phyloP scores from a whole-genome alignment of 2,888 invertebrate genomes.

The Cryptocephalus primarius region DNA sequence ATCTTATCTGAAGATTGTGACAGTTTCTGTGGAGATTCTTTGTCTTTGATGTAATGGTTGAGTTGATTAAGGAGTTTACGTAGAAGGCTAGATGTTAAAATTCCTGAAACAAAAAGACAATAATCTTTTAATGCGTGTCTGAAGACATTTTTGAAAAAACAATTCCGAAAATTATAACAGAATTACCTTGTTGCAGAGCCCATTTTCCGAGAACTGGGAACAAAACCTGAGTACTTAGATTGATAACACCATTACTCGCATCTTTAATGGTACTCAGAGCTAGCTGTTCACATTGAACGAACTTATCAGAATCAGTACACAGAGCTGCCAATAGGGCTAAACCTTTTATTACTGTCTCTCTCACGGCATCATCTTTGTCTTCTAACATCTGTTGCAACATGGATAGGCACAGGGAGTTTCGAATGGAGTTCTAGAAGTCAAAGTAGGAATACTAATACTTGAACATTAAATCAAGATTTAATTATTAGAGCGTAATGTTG shows the following conservation, averaged over 20 bases:
- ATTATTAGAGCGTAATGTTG: background rate
- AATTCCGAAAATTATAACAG: no score
- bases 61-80: slow-evolving; percentile 32
- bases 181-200: slow-evolving; percentile 38
- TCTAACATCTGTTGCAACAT: slow-evolving; percentile 65
- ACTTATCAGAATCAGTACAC: slow-evolving; percentile 55
- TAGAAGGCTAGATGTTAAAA: slow-evolving; percentile 44
- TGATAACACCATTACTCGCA: slow-evolving; percentile 42
- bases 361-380: slow-evolving; percentile 51
- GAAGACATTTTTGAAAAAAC: no score
- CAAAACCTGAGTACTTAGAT: slow-evolving; percentile 42
- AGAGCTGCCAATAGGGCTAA: slow-evolving; percentile 50
- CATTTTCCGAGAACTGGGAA: slow-evolving; percentile 54
- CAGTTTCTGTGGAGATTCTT: slow-evolving; percentile 25
- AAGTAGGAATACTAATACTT: background rate
- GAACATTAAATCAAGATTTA: slow-evolving; percentile 1
- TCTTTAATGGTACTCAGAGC: slow-evolving; percentile 48
- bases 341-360: slow-evolving; percentile 50
- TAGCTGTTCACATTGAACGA: slow-evolving; percentile 48
- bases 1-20: slow-evolving; percentile 26
- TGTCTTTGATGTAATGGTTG: slow-evolving; percentile 28
- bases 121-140: background rate
- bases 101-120: slow-evolving; percentile 24
- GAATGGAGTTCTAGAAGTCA: slow-evolving; percentile 41
- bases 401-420: slow-evolving; percentile 57